Evolutionary conservation across 2,797 vertebrate genomes (phyloP).

Genomic region (Lagorchestes hirsutus): DNA sequence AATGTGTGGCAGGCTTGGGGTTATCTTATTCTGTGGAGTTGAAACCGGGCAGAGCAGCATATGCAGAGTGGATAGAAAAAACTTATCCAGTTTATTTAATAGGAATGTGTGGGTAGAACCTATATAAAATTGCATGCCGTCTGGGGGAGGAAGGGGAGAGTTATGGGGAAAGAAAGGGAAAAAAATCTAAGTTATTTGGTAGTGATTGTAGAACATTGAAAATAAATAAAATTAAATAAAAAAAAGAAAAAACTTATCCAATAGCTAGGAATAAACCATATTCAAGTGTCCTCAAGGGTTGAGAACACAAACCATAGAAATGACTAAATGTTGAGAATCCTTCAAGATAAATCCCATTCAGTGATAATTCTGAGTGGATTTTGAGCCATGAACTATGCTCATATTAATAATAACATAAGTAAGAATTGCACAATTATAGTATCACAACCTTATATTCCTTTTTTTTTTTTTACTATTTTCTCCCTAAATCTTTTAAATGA

Average conservation of each 20-base stretch:
- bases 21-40: not conserved
- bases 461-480: too few species aligned
- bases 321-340: not conserved
- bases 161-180: too few species aligned
- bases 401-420: not conserved
- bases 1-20: not conserved
- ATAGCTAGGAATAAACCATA: not conserved
- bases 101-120: too few species aligned
- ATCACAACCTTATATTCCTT: too few species aligned
- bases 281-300: not conserved
- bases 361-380: not conserved
- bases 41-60: not conserved
- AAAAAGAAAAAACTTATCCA: not conserved
- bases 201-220: too few species aligned
- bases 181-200: too few species aligned
- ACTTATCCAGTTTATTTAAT: not conserved
- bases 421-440: not conserved
- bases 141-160: too few species aligned
- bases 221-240: too few species aligned
- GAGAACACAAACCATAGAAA: not conserved
- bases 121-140: too few species aligned
- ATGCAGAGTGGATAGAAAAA: not conserved
- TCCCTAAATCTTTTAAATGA: too few species aligned
- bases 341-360: not conserved
- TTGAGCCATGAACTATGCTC: not conserved